A percentile compares a stretch with the other conserved stretches of the same genome.
phyloP scores from a whole-genome alignment of 2,113 vertebrate genomes.

The Corythoichthys haematopterus region DNA sequence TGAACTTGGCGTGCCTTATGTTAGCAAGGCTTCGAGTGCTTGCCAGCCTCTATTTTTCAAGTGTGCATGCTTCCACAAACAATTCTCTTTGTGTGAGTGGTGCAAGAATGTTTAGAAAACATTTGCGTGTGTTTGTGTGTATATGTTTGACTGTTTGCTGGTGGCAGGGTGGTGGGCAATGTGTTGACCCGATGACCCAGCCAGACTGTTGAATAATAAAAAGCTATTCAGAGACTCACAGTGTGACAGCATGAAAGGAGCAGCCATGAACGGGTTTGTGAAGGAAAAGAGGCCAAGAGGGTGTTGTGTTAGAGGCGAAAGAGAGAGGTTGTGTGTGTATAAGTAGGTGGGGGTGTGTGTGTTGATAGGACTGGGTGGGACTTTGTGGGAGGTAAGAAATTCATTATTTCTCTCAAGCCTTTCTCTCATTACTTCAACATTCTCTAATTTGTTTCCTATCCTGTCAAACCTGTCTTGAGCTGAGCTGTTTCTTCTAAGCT shows the following conservation, averaged over 20 bases:
- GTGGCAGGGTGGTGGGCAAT: conserved; percentile 60
- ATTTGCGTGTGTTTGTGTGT: conserved; percentile 20
- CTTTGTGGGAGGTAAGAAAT: conserved; percentile 66
- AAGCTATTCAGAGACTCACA: conserved; percentile 60
- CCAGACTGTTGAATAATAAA: conserved; percentile 70
- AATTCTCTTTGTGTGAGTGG: conserved; percentile 9
- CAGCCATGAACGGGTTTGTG: conserved; percentile 26
- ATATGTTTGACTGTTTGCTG: conserved; percentile 54
- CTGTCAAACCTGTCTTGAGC: conserved; percentile 26
- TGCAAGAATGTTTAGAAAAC: conserved; percentile 12
- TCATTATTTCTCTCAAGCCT: conserved; percentile 51
- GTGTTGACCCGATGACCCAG: conserved; percentile 55
- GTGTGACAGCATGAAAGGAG: conserved; percentile 66
- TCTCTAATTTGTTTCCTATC: conserved; percentile 21
- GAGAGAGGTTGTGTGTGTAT: background rate
- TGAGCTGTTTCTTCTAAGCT: conserved; percentile 42
- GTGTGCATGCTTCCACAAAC: conserved; percentile 14
- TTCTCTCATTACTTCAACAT: conserved; percentile 30
- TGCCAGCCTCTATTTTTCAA: conserved; percentile 7
- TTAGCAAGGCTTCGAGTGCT: conserved; percentile 9
- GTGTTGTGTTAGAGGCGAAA: background rate
- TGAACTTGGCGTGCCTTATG: conserved; percentile 12
- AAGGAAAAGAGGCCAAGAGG: background rate
- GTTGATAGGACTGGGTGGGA: conserved; percentile 17
- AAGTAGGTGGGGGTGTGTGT: conserved; percentile 17